These are phyloP conservation scores for Phylloscopus trochiloides DNA, from an alignment of 2,113 vertebrate species.

Conservation along the genomic window DNA sequence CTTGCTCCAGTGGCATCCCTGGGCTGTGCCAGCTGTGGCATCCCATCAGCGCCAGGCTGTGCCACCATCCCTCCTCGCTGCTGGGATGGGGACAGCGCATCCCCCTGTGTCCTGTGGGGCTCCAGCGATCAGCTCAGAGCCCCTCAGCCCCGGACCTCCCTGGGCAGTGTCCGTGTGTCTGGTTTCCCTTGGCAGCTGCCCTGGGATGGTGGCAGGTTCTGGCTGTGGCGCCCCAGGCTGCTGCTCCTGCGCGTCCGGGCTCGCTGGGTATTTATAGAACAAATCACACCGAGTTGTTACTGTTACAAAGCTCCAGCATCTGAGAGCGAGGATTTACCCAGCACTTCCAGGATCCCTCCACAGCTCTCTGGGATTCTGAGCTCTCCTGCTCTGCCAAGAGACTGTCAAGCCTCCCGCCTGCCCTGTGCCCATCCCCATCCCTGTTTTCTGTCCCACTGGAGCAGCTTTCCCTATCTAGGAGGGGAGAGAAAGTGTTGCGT, in stretches of 20 bases:
- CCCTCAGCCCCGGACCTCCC: background rate
- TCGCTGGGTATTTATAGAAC: slow-evolving; percentile 59
- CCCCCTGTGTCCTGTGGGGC: background rate
- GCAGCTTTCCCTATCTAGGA: accelerated
- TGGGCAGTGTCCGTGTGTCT: accelerated
- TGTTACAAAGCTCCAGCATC: slow-evolving; percentile 32
- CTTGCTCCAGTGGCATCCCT: background rate
- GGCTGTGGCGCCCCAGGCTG: background rate
- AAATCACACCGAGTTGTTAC: slow-evolving; percentile 10
- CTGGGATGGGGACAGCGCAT: background rate
- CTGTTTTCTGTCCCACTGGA: background rate
- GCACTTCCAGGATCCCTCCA: background rate
- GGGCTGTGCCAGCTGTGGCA: background rate
- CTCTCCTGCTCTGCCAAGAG: background rate
- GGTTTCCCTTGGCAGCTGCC: background rate
- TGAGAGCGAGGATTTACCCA: background rate
- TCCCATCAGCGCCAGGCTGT: background rate
- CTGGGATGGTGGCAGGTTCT: accelerated
- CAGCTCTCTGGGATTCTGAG: background rate
- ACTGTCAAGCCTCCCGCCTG: accelerated
- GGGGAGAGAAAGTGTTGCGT: background rate
- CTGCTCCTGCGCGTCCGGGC: slow-evolving; percentile 25
- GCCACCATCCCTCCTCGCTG: accelerated
- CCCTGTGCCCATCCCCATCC: too few relatives aligned
- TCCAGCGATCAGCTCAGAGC: background rate